Percentiles rank a stretch among this genome's conserved stretches.
These are phyloP conservation scores for Sinocyclocheilus grahami DNA, from an alignment of 2,113 vertebrate genomes.

Conservation along the genomic window DNA sequence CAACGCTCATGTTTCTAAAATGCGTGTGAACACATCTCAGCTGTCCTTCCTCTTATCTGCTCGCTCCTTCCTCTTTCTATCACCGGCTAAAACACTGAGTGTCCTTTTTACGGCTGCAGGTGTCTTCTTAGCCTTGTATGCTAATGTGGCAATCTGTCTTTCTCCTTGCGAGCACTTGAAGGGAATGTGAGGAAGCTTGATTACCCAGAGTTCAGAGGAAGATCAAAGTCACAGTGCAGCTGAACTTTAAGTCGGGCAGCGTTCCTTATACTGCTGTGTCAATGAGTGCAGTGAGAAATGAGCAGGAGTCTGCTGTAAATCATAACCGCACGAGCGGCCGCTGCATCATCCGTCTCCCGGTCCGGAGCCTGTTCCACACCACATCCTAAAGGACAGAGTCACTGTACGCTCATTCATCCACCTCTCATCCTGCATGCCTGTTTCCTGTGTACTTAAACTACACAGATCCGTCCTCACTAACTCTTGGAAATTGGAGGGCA, in stretches of 20 bases:
- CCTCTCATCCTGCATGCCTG: conserved; percentile 3
- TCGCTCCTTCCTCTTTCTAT: neutral
- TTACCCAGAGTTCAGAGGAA: conserved; percentile 3
- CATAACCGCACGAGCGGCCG: neutral
- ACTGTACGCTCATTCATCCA: conserved; percentile 13
- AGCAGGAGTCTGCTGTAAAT: conserved; percentile 17
- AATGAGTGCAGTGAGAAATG: conserved; percentile 12
- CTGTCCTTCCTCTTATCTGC: conserved; percentile 24
- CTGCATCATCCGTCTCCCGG: conserved; percentile 15
- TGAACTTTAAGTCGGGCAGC: conserved; percentile 4
- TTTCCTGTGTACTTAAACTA: conserved; percentile 30
- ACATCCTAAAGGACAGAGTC: conserved; percentile 31
- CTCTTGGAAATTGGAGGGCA: conserved; percentile 14
- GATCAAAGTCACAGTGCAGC: conserved; percentile 13
- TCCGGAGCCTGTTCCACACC: conserved; percentile 23
- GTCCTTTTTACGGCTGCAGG: conserved; percentile 33
- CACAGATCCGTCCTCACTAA: conserved; percentile 4
- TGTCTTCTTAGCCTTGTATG: conserved; percentile 33
- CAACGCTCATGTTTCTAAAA: conserved; percentile 29
- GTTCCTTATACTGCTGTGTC: neutral
- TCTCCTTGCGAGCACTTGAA: neutral
- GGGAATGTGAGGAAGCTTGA: conserved; percentile 18
- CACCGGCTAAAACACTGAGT: neutral
- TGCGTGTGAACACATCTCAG: conserved; percentile 34
- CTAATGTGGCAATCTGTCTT: conserved; percentile 31